Conservation (phyloP, 2,797 vertebrate genomes). For the Mus caroli region DNA sequence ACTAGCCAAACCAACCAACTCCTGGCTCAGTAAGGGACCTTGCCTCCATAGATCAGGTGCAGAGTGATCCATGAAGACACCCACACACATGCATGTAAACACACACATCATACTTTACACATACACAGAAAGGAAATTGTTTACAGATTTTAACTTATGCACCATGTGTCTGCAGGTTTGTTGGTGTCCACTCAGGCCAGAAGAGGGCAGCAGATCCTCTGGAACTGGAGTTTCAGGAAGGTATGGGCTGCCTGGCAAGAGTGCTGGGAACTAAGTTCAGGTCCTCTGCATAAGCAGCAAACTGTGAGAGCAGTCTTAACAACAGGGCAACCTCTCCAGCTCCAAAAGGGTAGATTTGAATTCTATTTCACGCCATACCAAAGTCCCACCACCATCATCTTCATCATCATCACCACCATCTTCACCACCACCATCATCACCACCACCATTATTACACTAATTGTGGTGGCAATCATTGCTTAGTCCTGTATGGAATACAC, state of each 20-base stretch:
- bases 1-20: background rate
- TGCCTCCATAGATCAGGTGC: background rate
- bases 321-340: background rate
- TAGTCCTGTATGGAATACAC: background rate
- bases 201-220: background rate
- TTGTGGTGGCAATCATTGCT: background rate
- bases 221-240: background rate
- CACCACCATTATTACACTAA: background rate
- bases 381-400: background rate
- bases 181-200: background rate
- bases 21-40: background rate
- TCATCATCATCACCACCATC: background rate
- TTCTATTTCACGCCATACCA: background rate
- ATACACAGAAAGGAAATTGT: background rate
- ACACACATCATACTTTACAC: background rate
- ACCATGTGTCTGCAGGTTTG: background rate
- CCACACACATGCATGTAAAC: background rate
- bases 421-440: too few relatives aligned
- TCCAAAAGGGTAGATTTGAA: background rate
- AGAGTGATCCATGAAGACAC: background rate
- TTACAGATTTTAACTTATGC: background rate
- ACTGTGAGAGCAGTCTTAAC: too few relatives aligned
- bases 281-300: background rate
- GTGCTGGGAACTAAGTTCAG: background rate
- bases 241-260: background rate